Evolutionary conservation across 2,113 vertebrate genomes (phyloP).

Genomic region (Burhinus oedicnemus): DNA sequence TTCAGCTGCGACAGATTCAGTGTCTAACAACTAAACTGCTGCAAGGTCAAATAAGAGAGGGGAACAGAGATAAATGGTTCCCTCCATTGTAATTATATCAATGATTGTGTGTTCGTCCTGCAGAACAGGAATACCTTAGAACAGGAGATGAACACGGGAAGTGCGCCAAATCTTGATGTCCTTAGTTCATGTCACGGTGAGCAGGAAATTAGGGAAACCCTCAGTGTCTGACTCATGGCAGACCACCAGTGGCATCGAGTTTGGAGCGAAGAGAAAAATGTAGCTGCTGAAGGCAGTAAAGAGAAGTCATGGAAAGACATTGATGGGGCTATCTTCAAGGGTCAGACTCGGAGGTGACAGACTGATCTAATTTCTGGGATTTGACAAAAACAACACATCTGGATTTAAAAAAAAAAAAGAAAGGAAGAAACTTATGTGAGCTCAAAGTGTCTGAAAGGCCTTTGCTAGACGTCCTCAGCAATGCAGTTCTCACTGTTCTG

Average conservation of each 20-base stretch:
- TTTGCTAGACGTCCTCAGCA: conserved; percentile 28
- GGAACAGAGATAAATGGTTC: accelerated
- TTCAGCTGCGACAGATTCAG: not conserved
- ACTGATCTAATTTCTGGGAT: conserved; percentile 37
- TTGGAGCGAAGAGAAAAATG: not conserved
- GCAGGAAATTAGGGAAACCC: not conserved
- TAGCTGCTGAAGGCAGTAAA: not conserved
- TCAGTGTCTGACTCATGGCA: not conserved
- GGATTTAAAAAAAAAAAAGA: not conserved
- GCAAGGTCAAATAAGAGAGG: not conserved
- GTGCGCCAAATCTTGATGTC: not conserved
- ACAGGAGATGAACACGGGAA: not conserved
- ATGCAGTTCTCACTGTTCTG: conserved; percentile 44
- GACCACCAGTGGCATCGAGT: not conserved
- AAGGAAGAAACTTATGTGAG: not conserved
- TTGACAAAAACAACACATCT: conserved; percentile 3
- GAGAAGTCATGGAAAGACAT: not conserved
- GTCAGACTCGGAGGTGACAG: conserved; percentile 12
- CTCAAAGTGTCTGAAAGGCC: not conserved
- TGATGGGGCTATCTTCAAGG: not conserved
- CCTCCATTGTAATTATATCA: not conserved
- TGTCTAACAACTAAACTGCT: not conserved
- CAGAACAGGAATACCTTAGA: not conserved
- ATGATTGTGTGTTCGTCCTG: not conserved
- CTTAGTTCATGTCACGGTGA: not conserved